Conservation (phyloP, 1,140 invertebrate genomes). For the Anadara kagoshimensis region DNA sequence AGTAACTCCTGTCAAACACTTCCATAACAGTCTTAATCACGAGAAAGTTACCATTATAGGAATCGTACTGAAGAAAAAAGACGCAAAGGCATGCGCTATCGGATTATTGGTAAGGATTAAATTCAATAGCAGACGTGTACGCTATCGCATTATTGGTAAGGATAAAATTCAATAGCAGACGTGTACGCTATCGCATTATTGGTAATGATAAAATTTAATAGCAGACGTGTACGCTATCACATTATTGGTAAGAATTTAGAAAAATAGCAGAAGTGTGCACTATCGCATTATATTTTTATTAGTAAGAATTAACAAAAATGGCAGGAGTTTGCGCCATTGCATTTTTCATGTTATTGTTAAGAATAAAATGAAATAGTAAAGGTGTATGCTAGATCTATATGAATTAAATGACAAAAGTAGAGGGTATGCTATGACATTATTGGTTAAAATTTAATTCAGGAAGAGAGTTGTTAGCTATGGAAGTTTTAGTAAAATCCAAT, state of each 20-base stretch:
- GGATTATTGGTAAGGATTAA: conserved; percentile 26
- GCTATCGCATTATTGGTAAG: conserved; percentile 31
- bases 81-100: conserved; percentile 40
- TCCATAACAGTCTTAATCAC: conserved; percentile 22
- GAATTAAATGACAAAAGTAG: too few relatives aligned
- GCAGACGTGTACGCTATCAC: not conserved
- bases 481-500: too few relatives aligned
- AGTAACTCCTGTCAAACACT: conserved; percentile 21
- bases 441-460: too few relatives aligned
- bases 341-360: too few relatives aligned
- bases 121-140: conserved; percentile 16
- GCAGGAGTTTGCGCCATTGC: not conserved
- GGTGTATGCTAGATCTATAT: too few relatives aligned
- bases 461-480: too few relatives aligned
- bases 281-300: not conserved
- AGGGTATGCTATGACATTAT: too few relatives aligned
- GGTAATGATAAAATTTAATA: not conserved
- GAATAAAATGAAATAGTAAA: too few relatives aligned
- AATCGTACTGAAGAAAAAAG: conserved; percentile 27
- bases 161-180: too few relatives aligned
- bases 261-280: not conserved
- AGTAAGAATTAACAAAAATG: not conserved
- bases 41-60: conserved; percentile 26
- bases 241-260: not conserved
- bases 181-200: conserved; percentile 2